These are phyloP conservation scores for Dynastes tityus DNA, from an alignment of 2,888 invertebrate species.

Conservation along the genomic window DNA sequence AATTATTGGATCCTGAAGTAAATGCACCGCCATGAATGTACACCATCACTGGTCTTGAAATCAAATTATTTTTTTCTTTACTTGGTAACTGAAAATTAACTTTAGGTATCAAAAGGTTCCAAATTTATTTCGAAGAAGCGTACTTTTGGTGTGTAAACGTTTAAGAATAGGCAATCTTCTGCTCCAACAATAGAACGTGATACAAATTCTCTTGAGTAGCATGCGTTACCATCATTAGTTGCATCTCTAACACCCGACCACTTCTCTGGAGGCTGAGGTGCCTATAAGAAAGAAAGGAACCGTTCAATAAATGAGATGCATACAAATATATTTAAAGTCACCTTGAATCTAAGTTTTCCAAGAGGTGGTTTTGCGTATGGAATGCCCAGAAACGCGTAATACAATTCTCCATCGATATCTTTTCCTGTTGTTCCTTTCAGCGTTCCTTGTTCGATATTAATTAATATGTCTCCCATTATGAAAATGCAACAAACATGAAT, in stretches of 20 bases:
- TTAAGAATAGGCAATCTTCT: slow-evolving; percentile 71
- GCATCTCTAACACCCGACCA: slow-evolving; percentile 67
- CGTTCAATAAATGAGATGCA: not conserved
- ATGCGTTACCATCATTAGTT: slow-evolving; percentile 63
- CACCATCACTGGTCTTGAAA: slow-evolving; percentile 67
- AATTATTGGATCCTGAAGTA: slow-evolving; percentile 64
- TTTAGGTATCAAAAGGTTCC: not conserved
- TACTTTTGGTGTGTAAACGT: slow-evolving; percentile 65
- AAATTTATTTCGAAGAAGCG: slow-evolving; percentile 20
- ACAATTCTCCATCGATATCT: slow-evolving; percentile 60
- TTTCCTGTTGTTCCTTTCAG: slow-evolving; percentile 60
- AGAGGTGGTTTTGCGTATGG: slow-evolving; percentile 68
- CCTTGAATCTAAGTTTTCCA: slow-evolving; percentile 66
- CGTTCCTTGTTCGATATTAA: slow-evolving; percentile 58
- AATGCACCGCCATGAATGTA: slow-evolving; percentile 70
- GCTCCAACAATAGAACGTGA: slow-evolving; percentile 68
- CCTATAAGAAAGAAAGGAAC: slow-evolving; percentile 56
- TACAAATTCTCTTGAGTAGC: slow-evolving; percentile 66
- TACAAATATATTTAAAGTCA: slow-evolving; percentile 52
- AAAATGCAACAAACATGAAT: not conserved
- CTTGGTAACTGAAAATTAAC: slow-evolving; percentile 35
- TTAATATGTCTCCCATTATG: slow-evolving; percentile 4
- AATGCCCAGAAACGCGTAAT: slow-evolving; percentile 66
- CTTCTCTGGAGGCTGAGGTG: slow-evolving; percentile 65
- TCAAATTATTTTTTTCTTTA: not conserved